phyloP scores from a whole-genome alignment of 2,888 invertebrate genomes.

The Rhagonycha fulva region DNA sequence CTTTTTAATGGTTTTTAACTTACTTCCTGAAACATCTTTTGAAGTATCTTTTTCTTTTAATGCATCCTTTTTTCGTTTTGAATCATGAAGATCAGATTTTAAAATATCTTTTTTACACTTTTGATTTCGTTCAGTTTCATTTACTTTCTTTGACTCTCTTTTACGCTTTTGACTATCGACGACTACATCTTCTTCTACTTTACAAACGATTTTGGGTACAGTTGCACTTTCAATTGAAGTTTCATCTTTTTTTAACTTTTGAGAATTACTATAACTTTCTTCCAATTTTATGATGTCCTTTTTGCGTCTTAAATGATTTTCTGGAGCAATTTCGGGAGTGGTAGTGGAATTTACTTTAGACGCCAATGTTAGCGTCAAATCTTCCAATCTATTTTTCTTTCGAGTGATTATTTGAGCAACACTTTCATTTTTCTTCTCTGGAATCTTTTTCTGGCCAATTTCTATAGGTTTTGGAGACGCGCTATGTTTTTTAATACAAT shows the following conservation, averaged over 20 bases:
- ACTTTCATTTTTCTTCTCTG: constrained; percentile 45
- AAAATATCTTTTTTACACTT: neutral
- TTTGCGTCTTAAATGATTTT: constrained; percentile 10
- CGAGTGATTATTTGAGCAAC: constrained; percentile 59
- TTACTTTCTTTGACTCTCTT: neutral
- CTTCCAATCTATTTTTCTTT: constrained; percentile 67
- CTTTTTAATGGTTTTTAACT: neutral
- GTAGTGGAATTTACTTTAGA: constrained; percentile 60
- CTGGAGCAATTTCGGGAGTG: neutral
- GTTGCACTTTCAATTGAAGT: neutral
- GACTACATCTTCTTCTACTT: neutral
- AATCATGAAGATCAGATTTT: neutral
- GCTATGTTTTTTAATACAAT: neutral
- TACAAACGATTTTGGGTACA: neutral
- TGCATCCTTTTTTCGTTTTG: neutral
- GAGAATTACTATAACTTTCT: neutral
- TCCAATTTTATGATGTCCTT: neutral
- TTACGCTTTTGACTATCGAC: neutral
- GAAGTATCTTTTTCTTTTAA: neutral
- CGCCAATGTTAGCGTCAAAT: constrained; percentile 63
- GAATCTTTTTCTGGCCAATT: constrained; percentile 23
- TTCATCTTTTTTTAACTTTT: neutral
- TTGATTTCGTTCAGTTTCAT: neutral
- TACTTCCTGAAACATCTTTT: neutral
- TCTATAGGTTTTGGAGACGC: constrained; percentile 25